Conservation (phyloP, 2,113 vertebrate genomes). For the Hippopotamus amphibius region DNA sequence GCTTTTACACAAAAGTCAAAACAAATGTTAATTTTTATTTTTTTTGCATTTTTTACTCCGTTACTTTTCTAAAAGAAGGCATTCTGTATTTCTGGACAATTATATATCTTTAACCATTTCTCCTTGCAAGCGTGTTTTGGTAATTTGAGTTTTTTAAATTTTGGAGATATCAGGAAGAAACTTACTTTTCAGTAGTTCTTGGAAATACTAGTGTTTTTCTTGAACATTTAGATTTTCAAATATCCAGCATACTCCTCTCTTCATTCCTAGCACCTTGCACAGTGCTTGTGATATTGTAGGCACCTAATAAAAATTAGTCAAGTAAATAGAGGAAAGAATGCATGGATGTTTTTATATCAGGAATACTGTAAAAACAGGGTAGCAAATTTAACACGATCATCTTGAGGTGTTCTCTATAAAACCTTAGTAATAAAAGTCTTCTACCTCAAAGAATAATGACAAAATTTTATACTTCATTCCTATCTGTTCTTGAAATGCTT, state of each 20-base stretch:
- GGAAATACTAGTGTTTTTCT: conserved; percentile 6
- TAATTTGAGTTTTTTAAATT: not conserved
- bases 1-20: not conserved
- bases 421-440: not conserved
- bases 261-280: not conserved
- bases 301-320: not conserved
- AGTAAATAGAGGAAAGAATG: not conserved
- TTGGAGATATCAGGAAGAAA: conserved; percentile 29
- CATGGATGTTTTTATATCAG: not conserved
- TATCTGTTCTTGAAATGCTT: not conserved
- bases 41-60: not conserved
- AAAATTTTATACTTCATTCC: not conserved
- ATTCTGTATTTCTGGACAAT: not conserved
- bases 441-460: not conserved
- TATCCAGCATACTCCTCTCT: not conserved
- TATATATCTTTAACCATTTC: not conserved
- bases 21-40: not conserved
- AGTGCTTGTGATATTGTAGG: not conserved
- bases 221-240: not conserved
- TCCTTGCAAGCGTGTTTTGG: not conserved
- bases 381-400: not conserved
- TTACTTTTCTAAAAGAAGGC: conserved; percentile 1
- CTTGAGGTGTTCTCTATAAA: not conserved
- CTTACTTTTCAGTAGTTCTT: not conserved
- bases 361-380: not conserved